phyloP scores from a whole-genome alignment of 2,888 invertebrate genomes.

The Epistrophe eligans region DNA sequence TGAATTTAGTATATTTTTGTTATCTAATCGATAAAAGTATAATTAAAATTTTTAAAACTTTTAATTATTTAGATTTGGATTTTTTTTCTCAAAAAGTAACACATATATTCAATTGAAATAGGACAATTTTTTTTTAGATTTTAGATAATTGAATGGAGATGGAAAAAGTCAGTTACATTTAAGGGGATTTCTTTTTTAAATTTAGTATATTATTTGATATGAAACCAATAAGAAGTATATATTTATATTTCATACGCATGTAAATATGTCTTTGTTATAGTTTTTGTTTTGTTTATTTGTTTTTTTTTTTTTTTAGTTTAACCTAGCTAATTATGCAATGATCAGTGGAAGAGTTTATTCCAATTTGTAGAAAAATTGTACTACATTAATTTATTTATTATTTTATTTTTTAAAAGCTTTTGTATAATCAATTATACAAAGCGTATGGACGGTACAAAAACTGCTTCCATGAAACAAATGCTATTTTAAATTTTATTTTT shows the following conservation, averaged over 20 bases:
- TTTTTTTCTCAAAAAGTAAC: conserved; percentile 40
- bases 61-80: conserved; percentile 37
- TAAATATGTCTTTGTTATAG: conserved; percentile 57
- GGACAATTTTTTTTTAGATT: conserved; percentile 12
- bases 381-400: conserved; percentile 69
- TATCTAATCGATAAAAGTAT: conserved; percentile 67
- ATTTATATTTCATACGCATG: conserved; percentile 61
- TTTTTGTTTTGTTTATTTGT: conserved; percentile 38
- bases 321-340: conserved; percentile 75
- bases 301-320: conserved; percentile 48
- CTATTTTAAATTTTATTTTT: conserved; percentile 54
- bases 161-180: conserved; percentile 64
- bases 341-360: conserved; percentile 76
- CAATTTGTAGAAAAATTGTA: conserved; percentile 76
- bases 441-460: conserved; percentile 83
- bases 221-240: conserved; percentile 75
- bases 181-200: conserved; percentile 44
- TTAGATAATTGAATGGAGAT: conserved; percentile 62
- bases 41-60: conserved; percentile 44
- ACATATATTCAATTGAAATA: conserved; percentile 65
- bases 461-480: conserved; percentile 75
- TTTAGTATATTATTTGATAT: conserved; percentile 63
- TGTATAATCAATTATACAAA: conserved; percentile 78
- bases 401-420: conserved; percentile 70
- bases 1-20: conserved; percentile 74